These are phyloP conservation scores for Eurystomus glaucurus DNA, from an alignment of 2,797 vertebrate genomes.

Conservation along the genomic window DNA sequence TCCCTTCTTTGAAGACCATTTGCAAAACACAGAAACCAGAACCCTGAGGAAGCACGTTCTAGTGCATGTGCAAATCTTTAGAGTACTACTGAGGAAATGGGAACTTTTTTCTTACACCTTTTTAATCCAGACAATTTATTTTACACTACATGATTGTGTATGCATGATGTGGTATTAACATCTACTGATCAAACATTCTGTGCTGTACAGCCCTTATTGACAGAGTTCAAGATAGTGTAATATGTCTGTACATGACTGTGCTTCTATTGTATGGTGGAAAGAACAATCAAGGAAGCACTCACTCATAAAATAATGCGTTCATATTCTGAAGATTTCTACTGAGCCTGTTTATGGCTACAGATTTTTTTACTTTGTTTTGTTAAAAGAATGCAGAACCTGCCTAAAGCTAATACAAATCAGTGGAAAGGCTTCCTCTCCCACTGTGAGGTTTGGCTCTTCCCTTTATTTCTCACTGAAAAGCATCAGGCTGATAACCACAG, in stretches of 20 bases:
- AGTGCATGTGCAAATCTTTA: neutral
- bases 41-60: neutral
- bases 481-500: neutral
- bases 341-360: neutral
- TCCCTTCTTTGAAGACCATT: neutral
- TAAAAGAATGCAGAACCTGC: neutral
- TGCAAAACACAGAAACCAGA: neutral
- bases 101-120: neutral
- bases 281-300: neutral
- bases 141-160: rapidly evolving
- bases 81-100: neutral
- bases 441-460: neutral
- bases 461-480: neutral
- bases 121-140: neutral
- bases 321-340: neutral
- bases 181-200: neutral
- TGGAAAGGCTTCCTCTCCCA: neutral
- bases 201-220: neutral
- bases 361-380: neutral
- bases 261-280: neutral
- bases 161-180: neutral
- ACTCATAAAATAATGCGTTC: neutral
- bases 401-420: neutral
- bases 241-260: neutral
- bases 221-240: neutral